A percentile compares a stretch with the other conserved stretches of the same genome.
Conservation (phyloP, 64 coral and sea anemone genomes). For the Actinia tenebrosa region DNA sequence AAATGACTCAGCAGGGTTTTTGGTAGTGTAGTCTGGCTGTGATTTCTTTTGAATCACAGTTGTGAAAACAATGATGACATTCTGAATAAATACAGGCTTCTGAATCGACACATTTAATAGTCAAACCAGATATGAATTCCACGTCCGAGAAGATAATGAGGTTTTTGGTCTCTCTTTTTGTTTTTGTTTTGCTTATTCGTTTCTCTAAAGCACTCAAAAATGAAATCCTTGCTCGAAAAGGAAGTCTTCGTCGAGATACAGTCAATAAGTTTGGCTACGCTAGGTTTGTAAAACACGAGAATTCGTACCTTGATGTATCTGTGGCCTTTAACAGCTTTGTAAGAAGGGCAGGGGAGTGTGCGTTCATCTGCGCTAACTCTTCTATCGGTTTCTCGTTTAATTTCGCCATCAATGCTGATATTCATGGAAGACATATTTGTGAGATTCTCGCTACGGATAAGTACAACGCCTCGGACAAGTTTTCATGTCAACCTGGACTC, state of each 20-base stretch:
- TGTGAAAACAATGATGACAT: too few relatives aligned
- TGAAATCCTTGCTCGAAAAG: background rate
- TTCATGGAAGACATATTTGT: constrained; percentile 6
- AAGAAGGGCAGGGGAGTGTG: background rate
- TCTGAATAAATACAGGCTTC: too few relatives aligned
- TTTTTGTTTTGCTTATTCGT: background rate
- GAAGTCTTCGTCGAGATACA: background rate
- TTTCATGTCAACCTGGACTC: background rate
- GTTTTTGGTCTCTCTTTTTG: background rate
- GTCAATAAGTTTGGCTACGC: background rate
- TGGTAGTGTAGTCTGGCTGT: too few relatives aligned
- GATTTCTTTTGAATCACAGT: too few relatives aligned
- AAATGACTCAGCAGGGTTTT: too few relatives aligned
- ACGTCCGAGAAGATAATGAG: background rate
- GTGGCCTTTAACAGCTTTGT: background rate
- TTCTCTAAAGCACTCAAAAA: background rate
- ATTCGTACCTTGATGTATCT: background rate
- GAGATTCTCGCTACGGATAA: constrained; percentile 36
- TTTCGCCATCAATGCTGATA: constrained; percentile 19
- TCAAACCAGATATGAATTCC: background rate
- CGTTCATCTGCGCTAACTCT: background rate
- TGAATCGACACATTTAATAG: too few relatives aligned
- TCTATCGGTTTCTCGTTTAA: constrained; percentile 27
- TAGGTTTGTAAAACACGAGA: background rate
- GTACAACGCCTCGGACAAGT: constrained; percentile 24